phyloP scores from a whole-genome alignment of 2,888 invertebrate species.

The Xanthorhoe spadicearia region DNA sequence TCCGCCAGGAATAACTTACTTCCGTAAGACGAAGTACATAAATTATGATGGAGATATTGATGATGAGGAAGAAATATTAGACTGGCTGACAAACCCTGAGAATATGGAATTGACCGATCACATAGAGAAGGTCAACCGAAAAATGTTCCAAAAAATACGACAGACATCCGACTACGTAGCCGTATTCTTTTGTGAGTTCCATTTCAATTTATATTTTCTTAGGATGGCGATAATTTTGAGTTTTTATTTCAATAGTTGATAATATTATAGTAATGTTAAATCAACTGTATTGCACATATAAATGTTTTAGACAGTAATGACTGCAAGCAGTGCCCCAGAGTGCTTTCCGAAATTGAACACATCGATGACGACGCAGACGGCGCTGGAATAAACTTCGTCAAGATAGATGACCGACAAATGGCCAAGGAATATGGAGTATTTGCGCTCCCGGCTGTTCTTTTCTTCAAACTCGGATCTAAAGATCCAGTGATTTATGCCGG shows the following conservation, averaged over 20 bases:
- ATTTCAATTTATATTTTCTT: slow-evolving; percentile 33
- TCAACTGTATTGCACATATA: slow-evolving; percentile 76
- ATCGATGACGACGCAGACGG: slow-evolving; percentile 97
- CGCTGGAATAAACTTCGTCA: slow-evolving; percentile 96
- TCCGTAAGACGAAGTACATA: slow-evolving; percentile 94
- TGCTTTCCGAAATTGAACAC: slow-evolving; percentile 94
- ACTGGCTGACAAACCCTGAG: slow-evolving; percentile 96
- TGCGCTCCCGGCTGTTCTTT: slow-evolving; percentile 94
- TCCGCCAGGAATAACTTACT: slow-evolving; percentile 96
- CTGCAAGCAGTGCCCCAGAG: slow-evolving; percentile 96
- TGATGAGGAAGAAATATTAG: slow-evolving; percentile 94
- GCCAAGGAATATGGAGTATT: slow-evolving; percentile 95
- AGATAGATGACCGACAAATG: slow-evolving; percentile 94
- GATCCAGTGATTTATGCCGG: slow-evolving; percentile 97
- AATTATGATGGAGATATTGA: slow-evolving; percentile 97
- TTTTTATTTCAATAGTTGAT: slow-evolving; percentile 12
- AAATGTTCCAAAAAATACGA: slow-evolving; percentile 96
- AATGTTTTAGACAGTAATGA: slow-evolving; percentile 95
- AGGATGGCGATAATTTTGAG: not conserved
- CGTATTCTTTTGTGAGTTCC: slow-evolving; percentile 95
- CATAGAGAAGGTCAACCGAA: slow-evolving; percentile 95
- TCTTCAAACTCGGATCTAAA: slow-evolving; percentile 94
- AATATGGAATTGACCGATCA: slow-evolving; percentile 97
- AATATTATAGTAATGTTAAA: slow-evolving; percentile 50
- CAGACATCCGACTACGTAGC: slow-evolving; percentile 95